These are phyloP conservation scores for Drosophila formosana DNA, from an alignment of 2,888 invertebrate genomes.

Conservation along the genomic window DNA sequence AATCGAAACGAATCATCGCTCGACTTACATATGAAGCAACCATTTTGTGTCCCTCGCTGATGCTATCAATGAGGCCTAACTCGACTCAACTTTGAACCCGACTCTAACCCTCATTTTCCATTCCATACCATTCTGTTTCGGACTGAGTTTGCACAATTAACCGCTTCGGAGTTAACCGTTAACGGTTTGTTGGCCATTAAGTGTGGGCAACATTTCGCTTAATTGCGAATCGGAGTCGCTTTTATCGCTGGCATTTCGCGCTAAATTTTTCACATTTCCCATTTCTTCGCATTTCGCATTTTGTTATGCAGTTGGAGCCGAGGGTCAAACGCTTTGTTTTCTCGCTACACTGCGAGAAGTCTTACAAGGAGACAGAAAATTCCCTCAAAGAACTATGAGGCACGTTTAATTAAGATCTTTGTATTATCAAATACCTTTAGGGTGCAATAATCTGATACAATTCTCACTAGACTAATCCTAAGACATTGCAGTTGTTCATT, in stretches of 20 bases:
- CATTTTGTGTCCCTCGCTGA: background rate
- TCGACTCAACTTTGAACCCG: background rate
- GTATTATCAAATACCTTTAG: too few relatives aligned
- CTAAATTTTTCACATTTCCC: slow-evolving; percentile 35
- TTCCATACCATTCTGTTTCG: background rate
- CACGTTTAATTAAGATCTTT: too few relatives aligned
- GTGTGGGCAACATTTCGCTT: slow-evolving; percentile 48
- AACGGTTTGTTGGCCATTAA: slow-evolving; percentile 28
- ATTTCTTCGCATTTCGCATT: slow-evolving; percentile 28
- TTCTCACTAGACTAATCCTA: too few relatives aligned
- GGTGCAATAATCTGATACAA: too few relatives aligned
- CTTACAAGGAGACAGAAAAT: too few relatives aligned
- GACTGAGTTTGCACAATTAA: slow-evolving; percentile 37
- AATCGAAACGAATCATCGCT: background rate
- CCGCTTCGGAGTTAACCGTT: slow-evolving; percentile 38
- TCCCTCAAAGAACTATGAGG: too few relatives aligned
- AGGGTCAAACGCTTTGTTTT: slow-evolving; percentile 50
- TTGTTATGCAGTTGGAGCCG: slow-evolving; percentile 50
- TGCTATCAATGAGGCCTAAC: slow-evolving; percentile 42
- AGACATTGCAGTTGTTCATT: too few relatives aligned
- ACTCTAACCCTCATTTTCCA: background rate
- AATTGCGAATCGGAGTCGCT: slow-evolving; percentile 66
- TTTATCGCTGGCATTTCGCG: slow-evolving; percentile 68
- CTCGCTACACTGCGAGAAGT: slow-evolving; percentile 44
- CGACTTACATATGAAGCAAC: background rate